phyloP scores from a whole-genome alignment of 2,113 vertebrate genomes.

The Tor tambroides region DNA sequence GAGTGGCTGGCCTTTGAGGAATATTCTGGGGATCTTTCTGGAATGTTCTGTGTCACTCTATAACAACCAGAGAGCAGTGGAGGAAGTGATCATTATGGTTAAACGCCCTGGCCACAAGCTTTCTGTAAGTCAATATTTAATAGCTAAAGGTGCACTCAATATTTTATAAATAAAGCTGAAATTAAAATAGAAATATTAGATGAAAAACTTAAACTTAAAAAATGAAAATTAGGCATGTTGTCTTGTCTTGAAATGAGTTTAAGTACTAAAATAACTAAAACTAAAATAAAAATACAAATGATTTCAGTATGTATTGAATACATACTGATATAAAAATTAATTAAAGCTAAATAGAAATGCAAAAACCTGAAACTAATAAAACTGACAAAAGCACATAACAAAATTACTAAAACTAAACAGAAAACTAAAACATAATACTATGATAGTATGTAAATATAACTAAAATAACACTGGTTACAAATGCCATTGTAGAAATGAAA shows the following conservation, averaged over 20 bases:
- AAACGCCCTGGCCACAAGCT: not conserved
- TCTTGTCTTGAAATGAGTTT: too few relatives aligned
- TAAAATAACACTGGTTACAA: not conserved
- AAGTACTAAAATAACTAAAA: too few relatives aligned
- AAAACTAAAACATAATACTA: not conserved
- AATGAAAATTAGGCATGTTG: too few relatives aligned
- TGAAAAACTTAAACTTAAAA: too few relatives aligned
- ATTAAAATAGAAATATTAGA: too few relatives aligned
- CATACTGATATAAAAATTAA: too few relatives aligned
- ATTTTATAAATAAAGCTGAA: too few relatives aligned
- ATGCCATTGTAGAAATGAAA: not conserved
- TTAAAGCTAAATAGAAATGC: not conserved
- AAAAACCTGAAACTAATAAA: not conserved
- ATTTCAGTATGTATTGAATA: too few relatives aligned
- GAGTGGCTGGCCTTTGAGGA: slow-evolving; percentile 80
- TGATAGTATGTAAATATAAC: not conserved
- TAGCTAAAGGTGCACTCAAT: too few relatives aligned
- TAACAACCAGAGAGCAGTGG: slow-evolving; percentile 42
- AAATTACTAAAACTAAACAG: not conserved
- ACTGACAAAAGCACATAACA: not conserved
- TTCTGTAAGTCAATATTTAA: not conserved
- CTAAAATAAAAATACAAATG: too few relatives aligned
- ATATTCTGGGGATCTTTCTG: slow-evolving; percentile 52
- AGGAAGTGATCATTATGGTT: slow-evolving; percentile 1
- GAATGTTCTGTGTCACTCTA: slow-evolving; percentile 45